Conservation (phyloP, 2,888 invertebrate species). For the Campopleginae sp. region DNA sequence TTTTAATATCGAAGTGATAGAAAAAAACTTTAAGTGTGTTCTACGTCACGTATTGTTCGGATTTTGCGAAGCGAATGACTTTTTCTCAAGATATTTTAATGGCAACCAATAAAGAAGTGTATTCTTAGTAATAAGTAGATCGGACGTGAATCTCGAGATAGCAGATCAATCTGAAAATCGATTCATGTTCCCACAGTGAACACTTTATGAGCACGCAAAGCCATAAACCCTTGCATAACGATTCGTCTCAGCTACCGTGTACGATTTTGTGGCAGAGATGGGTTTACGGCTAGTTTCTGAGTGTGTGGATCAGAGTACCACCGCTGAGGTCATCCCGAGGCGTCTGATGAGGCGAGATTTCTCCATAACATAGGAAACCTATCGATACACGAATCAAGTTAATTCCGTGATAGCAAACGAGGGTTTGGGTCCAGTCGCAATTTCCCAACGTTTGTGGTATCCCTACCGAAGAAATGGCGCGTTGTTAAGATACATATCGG, state of each 20-base stretch:
- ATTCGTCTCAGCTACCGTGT: background rate
- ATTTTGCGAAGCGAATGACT: background rate
- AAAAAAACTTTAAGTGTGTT: background rate
- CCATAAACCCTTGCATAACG: background rate
- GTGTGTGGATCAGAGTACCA: background rate
- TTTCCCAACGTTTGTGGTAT: slow-evolving; percentile 17
- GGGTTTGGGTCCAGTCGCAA: slow-evolving; percentile 20
- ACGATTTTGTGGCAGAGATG: background rate
- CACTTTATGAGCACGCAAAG: background rate
- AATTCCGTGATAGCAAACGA: slow-evolving; percentile 30
- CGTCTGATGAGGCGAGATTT: background rate
- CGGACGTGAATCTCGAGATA: background rate
- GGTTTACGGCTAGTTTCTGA: background rate
- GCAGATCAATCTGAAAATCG: background rate
- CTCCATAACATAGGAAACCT: background rate
- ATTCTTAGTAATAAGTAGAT: background rate
- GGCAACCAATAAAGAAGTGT: background rate
- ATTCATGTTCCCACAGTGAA: background rate
- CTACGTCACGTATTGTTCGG: background rate
- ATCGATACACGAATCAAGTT: slow-evolving; percentile 33
- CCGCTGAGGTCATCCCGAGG: background rate
- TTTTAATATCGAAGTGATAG: background rate
- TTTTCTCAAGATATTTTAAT: background rate
- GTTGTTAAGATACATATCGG: slow-evolving; percentile 4
- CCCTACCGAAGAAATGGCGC: slow-evolving; percentile 26